These are phyloP conservation scores for Cosmia trapezina DNA, from an alignment of 2,888 invertebrate species.

Conservation along the genomic window DNA sequence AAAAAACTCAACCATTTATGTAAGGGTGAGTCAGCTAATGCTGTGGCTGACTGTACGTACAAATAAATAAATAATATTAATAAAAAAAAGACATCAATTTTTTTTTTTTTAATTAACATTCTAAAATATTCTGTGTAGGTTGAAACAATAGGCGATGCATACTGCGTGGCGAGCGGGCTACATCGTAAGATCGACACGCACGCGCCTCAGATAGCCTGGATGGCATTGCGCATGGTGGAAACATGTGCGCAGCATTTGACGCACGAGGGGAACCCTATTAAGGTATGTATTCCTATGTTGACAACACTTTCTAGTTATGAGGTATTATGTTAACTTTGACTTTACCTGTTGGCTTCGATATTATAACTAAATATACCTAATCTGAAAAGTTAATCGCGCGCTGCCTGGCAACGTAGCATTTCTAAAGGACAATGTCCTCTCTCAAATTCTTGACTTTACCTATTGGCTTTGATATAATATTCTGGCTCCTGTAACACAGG, in stretches of 20 bases:
- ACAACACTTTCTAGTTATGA: not conserved
- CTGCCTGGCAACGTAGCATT: no score
- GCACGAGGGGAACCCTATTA: slow-evolving; percentile 97
- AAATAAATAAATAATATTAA: no score
- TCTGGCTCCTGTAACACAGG: no score
- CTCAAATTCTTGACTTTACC: no score
- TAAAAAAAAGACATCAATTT: not conserved
- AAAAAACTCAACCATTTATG: no score
- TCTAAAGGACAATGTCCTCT: no score
- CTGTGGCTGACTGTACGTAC: no score
- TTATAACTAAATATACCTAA: not conserved
- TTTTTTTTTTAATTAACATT: not conserved
- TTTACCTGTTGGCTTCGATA: not conserved
- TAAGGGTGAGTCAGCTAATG: no score
- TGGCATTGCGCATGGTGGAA: slow-evolving; percentile 98
- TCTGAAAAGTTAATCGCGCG: not conserved
- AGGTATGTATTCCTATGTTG: slow-evolving; percentile 87
- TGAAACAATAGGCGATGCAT: slow-evolving; percentile 99
- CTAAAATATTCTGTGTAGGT: slow-evolving; percentile 90
- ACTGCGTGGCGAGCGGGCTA: slow-evolving; percentile 98
- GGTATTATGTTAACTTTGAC: not conserved
- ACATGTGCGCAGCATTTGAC: slow-evolving; percentile 96
- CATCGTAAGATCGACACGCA: slow-evolving; percentile 96
- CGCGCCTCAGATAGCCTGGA: slow-evolving; percentile 98
- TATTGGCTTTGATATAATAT: no score